Percentiles rank a stretch among this genome's conserved stretches.
These are phyloP conservation scores for Calliopum simillimum DNA, from an alignment of 2,888 invertebrate genomes.

Conservation along the genomic window DNA sequence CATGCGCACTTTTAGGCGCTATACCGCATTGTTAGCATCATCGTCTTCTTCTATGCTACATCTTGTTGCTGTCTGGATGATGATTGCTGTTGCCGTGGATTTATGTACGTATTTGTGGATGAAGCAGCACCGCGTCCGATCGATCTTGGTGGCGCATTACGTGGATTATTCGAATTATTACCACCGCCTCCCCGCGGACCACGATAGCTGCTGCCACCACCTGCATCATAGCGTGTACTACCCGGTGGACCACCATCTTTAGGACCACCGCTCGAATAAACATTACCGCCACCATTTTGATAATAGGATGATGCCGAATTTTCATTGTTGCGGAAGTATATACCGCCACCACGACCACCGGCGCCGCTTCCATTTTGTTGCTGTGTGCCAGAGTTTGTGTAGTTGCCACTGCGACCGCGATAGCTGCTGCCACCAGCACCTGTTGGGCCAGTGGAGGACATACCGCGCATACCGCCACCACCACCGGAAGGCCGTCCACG, in stretches of 20 bases:
- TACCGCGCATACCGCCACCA: conserved; percentile 25
- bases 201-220: conserved; percentile 55
- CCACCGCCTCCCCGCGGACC: conserved; percentile 59
- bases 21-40: conserved; percentile 46
- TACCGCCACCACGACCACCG: conserved; percentile 54
- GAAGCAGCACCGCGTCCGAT: conserved; percentile 50
- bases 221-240: conserved; percentile 56
- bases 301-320: conserved; percentile 48
- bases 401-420: conserved; percentile 47
- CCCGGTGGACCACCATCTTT: conserved; percentile 46
- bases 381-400: conserved; percentile 47
- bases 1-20: conserved; percentile 5
- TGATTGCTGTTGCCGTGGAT: conserved; percentile 52
- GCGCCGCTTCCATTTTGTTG: conserved; percentile 57
- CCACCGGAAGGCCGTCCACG: conserved; percentile 44
- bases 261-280: conserved; percentile 47
- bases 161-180: conserved; percentile 48
- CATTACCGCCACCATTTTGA: conserved; percentile 53
- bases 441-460: conserved; percentile 30
- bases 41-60: conserved; percentile 31
- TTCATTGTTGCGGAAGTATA: conserved; percentile 65
- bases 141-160: conserved; percentile 56
- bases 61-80: conserved; percentile 50
- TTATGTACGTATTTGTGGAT: conserved; percentile 57
- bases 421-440: conserved; percentile 39